Percentiles rank a stretch among this genome's conserved stretches.
phyloP scores from a whole-genome alignment of 1,140 invertebrate genomes.

The Cydia pomonella region DNA sequence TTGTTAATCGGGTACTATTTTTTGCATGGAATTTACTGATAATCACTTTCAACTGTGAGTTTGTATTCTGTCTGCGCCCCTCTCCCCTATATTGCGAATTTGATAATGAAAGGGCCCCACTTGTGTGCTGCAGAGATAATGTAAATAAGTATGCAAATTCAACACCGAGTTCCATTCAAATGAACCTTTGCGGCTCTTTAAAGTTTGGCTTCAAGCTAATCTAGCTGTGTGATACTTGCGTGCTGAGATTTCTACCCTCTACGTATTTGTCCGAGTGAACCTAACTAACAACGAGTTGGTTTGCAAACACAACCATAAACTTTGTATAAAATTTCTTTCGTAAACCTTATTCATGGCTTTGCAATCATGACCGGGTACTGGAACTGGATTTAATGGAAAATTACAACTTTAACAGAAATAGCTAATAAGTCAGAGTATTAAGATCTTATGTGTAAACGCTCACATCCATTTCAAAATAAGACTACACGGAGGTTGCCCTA shows the following conservation, averaged over 20 bases:
- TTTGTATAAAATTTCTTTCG: neutral
- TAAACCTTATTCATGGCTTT: conserved; percentile 21
- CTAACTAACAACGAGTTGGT: neutral
- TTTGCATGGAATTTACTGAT: conserved; percentile 61
- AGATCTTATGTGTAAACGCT: neutral
- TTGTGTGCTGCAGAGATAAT: conserved; percentile 78
- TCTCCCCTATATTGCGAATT: conserved; percentile 70
- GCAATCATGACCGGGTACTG: neutral
- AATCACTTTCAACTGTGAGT: conserved; percentile 69
- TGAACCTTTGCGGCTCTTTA: conserved; percentile 73
- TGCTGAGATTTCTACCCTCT: conserved; percentile 49
- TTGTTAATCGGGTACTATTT: conserved; percentile 58
- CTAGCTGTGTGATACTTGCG: conserved; percentile 52
- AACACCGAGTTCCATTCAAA: conserved; percentile 73
- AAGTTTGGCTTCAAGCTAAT: conserved; percentile 66
- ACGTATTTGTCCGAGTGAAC: conserved; percentile 36
- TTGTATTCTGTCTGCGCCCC: conserved; percentile 63
- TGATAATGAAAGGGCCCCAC: conserved; percentile 76
- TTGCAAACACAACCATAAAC: neutral
- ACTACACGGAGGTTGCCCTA: too few species aligned
- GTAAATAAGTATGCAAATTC: conserved; percentile 80
- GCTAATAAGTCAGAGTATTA: neutral
- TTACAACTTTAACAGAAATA: neutral
- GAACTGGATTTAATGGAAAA: neutral
- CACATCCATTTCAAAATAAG: too few species aligned